phyloP scores from a whole-genome alignment of 2,113 vertebrate genomes.

The Scomber japonicus region DNA sequence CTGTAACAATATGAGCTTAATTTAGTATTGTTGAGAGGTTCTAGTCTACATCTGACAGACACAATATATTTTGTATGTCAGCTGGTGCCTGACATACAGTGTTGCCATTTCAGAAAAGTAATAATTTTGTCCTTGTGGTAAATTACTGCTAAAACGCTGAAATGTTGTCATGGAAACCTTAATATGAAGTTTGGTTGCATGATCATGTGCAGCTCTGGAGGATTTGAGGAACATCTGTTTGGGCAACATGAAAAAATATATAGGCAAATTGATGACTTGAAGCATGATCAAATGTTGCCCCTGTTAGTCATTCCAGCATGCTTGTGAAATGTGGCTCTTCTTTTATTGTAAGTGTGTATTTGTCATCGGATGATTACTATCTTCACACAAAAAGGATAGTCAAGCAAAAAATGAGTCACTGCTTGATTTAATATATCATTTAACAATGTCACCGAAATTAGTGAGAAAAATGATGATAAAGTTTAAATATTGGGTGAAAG shows the following conservation, averaged over 20 bases:
- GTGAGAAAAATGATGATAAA: neutral
- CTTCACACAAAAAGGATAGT: neutral
- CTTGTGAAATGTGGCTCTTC: neutral
- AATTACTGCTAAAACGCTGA: slow-evolving; percentile 49
- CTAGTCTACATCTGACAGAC: neutral
- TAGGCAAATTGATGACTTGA: neutral
- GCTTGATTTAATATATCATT: neutral
- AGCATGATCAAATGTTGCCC: neutral
- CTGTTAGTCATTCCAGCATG: neutral
- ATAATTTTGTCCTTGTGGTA: slow-evolving; percentile 23
- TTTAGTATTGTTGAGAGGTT: neutral
- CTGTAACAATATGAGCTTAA: neutral
- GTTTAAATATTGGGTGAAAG: neutral
- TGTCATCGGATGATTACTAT: neutral
- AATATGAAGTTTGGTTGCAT: slow-evolving; percentile 1
- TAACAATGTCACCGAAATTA: neutral
- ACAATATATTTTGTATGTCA: slow-evolving; percentile 11
- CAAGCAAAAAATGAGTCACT: neutral
- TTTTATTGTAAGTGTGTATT: neutral
- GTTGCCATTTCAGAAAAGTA: slow-evolving; percentile 12
- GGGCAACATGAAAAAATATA: neutral
- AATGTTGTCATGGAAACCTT: slow-evolving; percentile 43
- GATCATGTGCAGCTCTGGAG: neutral
- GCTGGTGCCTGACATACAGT: slow-evolving; percentile 8
- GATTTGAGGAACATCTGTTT: neutral